Evolutionary conservation across 2,797 vertebrate species (phyloP), one percentile per base, ranked within the genome.

Genomic region (Enteromius viviparus): DNA sequence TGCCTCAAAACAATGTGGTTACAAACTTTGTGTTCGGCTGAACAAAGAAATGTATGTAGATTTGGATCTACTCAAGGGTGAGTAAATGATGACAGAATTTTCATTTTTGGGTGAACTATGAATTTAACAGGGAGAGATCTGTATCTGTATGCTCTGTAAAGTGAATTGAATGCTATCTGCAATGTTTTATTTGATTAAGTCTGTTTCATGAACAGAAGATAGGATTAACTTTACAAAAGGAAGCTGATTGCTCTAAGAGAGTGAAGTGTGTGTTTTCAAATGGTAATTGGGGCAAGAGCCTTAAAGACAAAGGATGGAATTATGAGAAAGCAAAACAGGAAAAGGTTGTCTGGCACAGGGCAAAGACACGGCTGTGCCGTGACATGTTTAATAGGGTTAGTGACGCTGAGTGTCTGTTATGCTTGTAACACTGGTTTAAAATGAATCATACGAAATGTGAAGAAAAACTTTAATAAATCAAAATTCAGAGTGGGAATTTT

Each of bases 251-350:
- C 47, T 80, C 7, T 49, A 21, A 34, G 68, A 15, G 19, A 62
- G 12, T 4, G 4, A 64, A 49, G 55, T 42, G 32, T 21, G 23
- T 62, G 68, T 49, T 47, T 62, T 81, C 4, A 60, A 62, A 62
- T 8, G 23, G 34, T 58, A 55, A 58, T 26, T 42, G 21, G 9
- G 51, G 17, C 14, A 58, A 51, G 76, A 66, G 60, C 21, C 26
- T 80, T 58, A 34, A 68, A 40, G 32, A 76, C 53, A 42, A 58
- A 60, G 65, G 32, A 80, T 42, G 32, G 34, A 34, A 58, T 70
- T 58, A 70, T 29, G 78, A 79, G 40, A 29, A 72, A 74, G 12
- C 19, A 74, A 29, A 64, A 72, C 55, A 72, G 79, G 55, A 72
- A 71, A 62, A 49, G 19, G 64, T 21, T 32, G 21, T 60, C 29